phyloP scores from a whole-genome alignment of 2,797 vertebrate genomes.

The Pelodytes ibericus region DNA sequence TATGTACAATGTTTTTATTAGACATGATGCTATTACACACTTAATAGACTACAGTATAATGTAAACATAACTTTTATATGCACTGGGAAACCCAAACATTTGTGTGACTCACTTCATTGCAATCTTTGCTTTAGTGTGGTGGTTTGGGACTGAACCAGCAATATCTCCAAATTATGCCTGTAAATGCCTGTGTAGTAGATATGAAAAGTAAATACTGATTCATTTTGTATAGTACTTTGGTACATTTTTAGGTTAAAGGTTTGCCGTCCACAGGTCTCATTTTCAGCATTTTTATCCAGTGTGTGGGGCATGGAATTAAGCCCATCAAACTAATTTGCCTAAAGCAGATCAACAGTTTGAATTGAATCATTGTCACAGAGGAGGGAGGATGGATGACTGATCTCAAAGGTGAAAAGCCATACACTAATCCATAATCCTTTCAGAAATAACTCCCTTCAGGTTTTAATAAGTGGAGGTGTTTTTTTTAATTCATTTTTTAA shows the following conservation, averaged over 20 bases:
- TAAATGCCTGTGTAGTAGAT: no score
- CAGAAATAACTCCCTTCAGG: neutral
- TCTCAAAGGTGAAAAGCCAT: constrained; percentile 52
- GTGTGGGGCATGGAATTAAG: constrained; percentile 3
- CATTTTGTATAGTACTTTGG: neutral
- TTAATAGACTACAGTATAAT: no score
- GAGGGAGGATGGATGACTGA: constrained; percentile 34
- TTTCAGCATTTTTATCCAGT: neutral
- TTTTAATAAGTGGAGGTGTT: neutral
- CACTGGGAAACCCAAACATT: no score
- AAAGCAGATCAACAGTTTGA: constrained; percentile 32
- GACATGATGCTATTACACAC: no score
- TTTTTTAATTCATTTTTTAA: no score
- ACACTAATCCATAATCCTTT: constrained; percentile 50
- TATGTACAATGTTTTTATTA: no score
- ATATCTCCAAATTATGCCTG: no score
- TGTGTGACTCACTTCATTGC: no score
- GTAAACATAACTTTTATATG: no score
- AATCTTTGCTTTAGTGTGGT: no score
- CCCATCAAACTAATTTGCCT: constrained; percentile 38
- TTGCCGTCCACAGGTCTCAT: constrained; percentile 4
- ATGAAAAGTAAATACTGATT: neutral
- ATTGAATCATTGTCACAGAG: constrained; percentile 37
- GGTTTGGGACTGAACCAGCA: no score
- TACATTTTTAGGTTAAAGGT: neutral